Conservation (phyloP, 2,113 vertebrate species). For the Eira barbara region DNA sequence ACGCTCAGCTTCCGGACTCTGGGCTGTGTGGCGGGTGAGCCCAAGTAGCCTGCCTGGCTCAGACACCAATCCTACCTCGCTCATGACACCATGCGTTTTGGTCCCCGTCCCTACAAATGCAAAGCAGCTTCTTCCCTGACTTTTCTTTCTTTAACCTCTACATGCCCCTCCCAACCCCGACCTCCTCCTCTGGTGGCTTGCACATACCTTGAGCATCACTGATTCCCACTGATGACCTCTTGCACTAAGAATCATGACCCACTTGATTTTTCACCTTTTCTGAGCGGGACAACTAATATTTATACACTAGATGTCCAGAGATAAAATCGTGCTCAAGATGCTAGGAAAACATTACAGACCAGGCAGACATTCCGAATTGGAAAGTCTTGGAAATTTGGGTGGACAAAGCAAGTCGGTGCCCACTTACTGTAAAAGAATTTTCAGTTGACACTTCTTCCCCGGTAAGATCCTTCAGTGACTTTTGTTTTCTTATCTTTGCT, state of each 20-base stretch:
- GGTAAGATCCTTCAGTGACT: not conserved
- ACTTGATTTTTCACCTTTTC: not conserved
- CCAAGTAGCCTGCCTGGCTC: accelerated
- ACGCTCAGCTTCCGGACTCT: not conserved
- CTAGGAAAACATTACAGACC: not conserved
- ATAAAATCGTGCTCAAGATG: not conserved
- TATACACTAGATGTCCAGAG: not conserved
- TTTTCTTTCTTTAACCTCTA: not conserved
- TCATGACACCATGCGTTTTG: accelerated
- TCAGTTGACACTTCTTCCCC: not conserved
- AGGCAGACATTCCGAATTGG: not conserved
- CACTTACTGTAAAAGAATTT: not conserved
- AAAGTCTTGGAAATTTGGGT: not conserved
- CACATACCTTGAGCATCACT: not conserved
- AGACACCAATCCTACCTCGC: not conserved
- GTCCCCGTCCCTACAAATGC: accelerated
- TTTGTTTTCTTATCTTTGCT: not conserved
- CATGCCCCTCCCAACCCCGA: accelerated
- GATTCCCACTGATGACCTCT: not conserved
- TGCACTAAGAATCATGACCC: not conserved
- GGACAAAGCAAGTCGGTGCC: not conserved
- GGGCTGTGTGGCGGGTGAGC: no score
- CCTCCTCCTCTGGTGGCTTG: not conserved
- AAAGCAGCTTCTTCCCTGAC: not conserved
- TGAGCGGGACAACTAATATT: not conserved